phyloP scores from a whole-genome alignment of 2,113 vertebrate species.

The Lampris megalopsis region DNA sequence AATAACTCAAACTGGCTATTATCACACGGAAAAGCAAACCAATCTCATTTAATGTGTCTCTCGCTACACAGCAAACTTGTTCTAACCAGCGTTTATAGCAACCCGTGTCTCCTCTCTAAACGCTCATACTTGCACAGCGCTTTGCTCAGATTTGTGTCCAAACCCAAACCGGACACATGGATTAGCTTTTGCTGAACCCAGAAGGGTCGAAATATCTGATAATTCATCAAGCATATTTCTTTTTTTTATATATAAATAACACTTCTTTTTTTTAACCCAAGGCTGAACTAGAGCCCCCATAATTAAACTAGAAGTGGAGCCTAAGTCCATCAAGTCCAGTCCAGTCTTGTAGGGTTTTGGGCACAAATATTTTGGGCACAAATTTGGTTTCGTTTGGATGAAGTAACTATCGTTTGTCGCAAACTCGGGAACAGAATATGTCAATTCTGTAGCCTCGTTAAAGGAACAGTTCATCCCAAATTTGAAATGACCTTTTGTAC shows the following conservation, averaged over 20 bases:
- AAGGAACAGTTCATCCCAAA: background rate
- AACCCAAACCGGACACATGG: too few species aligned
- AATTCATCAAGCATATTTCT: too few species aligned
- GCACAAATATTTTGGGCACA: background rate
- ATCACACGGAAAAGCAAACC: slow-evolving; percentile 1
- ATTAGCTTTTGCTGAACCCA: too few species aligned
- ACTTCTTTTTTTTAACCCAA: background rate
- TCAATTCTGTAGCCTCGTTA: background rate
- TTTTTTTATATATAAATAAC: too few species aligned
- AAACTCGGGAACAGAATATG: background rate
- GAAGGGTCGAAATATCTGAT: too few species aligned
- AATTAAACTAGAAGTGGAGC: background rate
- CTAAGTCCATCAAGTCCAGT: background rate
- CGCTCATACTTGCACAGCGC: too few species aligned
- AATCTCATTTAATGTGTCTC: background rate
- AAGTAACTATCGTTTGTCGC: background rate
- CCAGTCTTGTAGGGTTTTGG: background rate
- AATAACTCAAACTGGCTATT: slow-evolving; percentile 5
- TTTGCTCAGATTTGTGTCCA: too few species aligned
- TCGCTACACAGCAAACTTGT: background rate
- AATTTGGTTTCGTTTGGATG: background rate
- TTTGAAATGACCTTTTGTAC: background rate
- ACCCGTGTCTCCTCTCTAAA: too few species aligned
- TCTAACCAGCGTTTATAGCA: too few species aligned
- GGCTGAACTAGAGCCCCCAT: background rate